phyloP scores from a whole-genome alignment of 2,888 invertebrate genomes.

The Steinernema carpocapsae region DNA sequence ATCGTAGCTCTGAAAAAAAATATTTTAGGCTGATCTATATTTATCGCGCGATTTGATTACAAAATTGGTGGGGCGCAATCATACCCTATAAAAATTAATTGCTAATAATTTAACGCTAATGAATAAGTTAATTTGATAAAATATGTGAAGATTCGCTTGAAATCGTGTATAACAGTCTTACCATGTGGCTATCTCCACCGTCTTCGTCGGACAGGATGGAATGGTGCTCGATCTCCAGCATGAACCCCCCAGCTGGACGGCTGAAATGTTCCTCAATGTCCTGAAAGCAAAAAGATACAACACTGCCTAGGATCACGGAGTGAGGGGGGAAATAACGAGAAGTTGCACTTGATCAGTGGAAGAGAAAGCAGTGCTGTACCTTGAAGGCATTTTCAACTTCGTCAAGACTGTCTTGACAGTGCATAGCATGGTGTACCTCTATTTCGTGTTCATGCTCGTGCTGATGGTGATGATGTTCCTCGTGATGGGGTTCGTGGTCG shows the following conservation, averaged over 20 bases:
- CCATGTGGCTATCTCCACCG: slow-evolving; percentile 3
- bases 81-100: too few species aligned
- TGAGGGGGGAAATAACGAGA: neutral
- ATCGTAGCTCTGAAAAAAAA: slow-evolving; percentile 3
- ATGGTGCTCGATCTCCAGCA: slow-evolving; percentile 20
- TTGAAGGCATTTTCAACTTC: neutral
- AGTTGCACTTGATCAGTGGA: neutral
- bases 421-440: slow-evolving; percentile 12
- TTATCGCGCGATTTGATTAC: too few species aligned
- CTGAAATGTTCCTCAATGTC: slow-evolving; percentile 11
- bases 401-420: neutral
- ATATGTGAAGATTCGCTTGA: too few species aligned
- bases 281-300: neutral
- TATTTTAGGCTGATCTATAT: neutral
- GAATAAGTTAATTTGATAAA: neutral
- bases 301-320: too few species aligned
- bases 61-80: too few species aligned
- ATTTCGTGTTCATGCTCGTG: neutral
- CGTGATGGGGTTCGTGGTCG: neutral
- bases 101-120: too few species aligned
- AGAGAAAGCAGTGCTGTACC: neutral
- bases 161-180: neutral
- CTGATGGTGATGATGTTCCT: neutral
- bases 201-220: slow-evolving; percentile 12
- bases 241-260: slow-evolving; percentile 18